Evolutionary conservation across 2,888 invertebrate species (phyloP).

Genomic region (Drosophila mulleri): DNA sequence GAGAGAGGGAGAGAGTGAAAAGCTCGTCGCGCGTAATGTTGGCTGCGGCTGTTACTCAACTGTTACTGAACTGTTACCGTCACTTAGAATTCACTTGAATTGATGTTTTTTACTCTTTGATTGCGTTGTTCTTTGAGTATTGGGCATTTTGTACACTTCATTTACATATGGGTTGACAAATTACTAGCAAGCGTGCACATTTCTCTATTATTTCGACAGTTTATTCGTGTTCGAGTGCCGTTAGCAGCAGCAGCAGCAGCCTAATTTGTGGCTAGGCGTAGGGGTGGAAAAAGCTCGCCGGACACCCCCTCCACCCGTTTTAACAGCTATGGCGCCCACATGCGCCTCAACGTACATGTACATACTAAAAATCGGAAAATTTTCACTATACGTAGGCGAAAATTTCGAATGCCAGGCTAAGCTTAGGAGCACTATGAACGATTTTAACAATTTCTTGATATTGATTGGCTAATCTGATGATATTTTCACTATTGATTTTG

Average conservation of each 20-base stretch:
- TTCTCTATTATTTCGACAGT: constrained; percentile 33
- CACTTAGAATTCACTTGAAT: constrained; percentile 31
- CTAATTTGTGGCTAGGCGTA: constrained; percentile 32
- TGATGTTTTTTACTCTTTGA: constrained; percentile 42
- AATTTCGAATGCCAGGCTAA: constrained; percentile 49
- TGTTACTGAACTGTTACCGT: constrained; percentile 44
- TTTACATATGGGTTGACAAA: constrained; percentile 49
- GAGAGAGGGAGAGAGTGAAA: constrained; percentile 33
- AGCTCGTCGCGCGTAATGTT: constrained; percentile 58
- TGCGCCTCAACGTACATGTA: constrained; percentile 79
- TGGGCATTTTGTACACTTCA: constrained; percentile 67
- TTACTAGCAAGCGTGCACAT: constrained; percentile 43
- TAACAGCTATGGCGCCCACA: constrained; percentile 66
- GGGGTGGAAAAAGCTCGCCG: constrained; percentile 68
- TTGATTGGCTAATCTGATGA: constrained; percentile 10
- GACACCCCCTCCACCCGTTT: constrained; percentile 64
- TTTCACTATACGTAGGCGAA: constrained; percentile 73
- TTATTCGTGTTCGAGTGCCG: constrained; percentile 52
- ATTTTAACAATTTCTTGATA: constrained; percentile 9
- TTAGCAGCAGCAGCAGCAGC: constrained; percentile 57
- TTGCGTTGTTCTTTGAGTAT: constrained; percentile 50
- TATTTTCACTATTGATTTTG: constrained; percentile 56
- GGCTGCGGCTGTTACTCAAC: constrained; percentile 60
- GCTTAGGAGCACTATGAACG: constrained; percentile 10
- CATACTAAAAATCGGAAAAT: constrained; percentile 83